A percentile compares a stretch with the other conserved stretches of the same genome.
Evolutionary conservation across 2,888 invertebrate genomes (phyloP).

Genomic region (Parelbella ahira): DNA sequence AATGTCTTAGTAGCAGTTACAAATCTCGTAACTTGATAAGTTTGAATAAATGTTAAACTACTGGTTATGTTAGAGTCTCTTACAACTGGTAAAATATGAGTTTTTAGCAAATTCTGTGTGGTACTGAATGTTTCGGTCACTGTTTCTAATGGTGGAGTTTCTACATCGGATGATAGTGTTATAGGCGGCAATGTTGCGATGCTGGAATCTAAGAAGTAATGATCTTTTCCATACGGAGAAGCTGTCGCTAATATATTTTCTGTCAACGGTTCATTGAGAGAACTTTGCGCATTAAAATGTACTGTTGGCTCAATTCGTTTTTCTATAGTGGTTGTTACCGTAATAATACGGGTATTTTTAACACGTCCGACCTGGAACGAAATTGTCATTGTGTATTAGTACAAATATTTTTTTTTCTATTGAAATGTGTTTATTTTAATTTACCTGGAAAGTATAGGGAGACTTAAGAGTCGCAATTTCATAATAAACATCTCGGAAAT

Average conservation of each 20-base stretch:
- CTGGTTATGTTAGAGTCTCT: conserved; percentile 86
- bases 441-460: conserved; percentile 93
- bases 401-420: no score
- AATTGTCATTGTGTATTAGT: no score
- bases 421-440: conserved; percentile 30
- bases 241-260: conserved; percentile 93
- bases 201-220: conserved; percentile 85
- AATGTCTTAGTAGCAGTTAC: conserved; percentile 95
- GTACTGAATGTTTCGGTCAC: conserved; percentile 95
- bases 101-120: conserved; percentile 92
- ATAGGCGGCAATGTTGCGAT: conserved; percentile 92
- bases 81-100: conserved; percentile 92
- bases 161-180: conserved; percentile 86
- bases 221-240: conserved; percentile 86
- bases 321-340: conserved; percentile 92
- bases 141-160: conserved; percentile 93
- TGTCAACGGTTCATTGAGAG: conserved; percentile 88
- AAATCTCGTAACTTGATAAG: conserved; percentile 91
- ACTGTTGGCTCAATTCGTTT: conserved; percentile 85
- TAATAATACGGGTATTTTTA: conserved; percentile 92
- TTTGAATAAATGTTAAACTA: conserved; percentile 91
- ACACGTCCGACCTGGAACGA: conserved; percentile 88
- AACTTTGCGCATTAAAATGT: conserved; percentile 75
- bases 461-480: conserved; percentile 95
- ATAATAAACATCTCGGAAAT: conserved; percentile 91